These are phyloP conservation scores for Brachypterus glaber DNA, from an alignment of 2,888 invertebrate genomes.

Conservation along the genomic window DNA sequence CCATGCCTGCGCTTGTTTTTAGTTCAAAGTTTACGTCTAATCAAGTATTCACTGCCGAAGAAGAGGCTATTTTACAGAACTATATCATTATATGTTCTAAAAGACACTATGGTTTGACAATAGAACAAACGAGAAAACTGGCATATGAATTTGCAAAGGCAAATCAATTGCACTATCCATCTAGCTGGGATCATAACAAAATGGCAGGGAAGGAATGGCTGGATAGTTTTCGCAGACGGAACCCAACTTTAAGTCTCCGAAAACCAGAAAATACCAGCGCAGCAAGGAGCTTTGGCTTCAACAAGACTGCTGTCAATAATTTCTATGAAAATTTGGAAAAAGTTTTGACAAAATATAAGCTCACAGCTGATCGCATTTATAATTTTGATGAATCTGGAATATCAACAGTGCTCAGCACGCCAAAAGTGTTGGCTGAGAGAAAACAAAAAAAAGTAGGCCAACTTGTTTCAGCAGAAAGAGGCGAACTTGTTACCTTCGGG, in stretches of 20 bases:
- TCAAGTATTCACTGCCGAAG: slow-evolving; percentile 17
- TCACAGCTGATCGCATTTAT: slow-evolving; percentile 5
- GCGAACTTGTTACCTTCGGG: slow-evolving; percentile 18
- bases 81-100: slow-evolving; percentile 12
- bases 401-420: slow-evolving; percentile 2
- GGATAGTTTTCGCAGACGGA: slow-evolving; percentile 4
- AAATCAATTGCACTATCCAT: slow-evolving; percentile 9
- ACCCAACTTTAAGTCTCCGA: slow-evolving; percentile 8
- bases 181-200: slow-evolving; percentile 16
- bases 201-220: slow-evolving; percentile 22
- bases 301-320: slow-evolving; percentile 3
- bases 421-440: slow-evolving; percentile 1
- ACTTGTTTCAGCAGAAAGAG: slow-evolving; percentile 16
- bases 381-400: slow-evolving; percentile 5
- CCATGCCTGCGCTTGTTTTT: slow-evolving; percentile 3
- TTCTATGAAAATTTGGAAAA: slow-evolving; percentile 8
- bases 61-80: slow-evolving; percentile 16
- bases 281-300: slow-evolving; percentile 15
- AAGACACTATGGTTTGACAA: slow-evolving; percentile 20
- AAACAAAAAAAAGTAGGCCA: slow-evolving; percentile 15
- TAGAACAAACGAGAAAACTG: slow-evolving; percentile 17
- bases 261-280: slow-evolving; percentile 24
- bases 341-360: slow-evolving; percentile 8
- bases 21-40: slow-evolving; percentile 13
- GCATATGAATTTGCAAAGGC: slow-evolving; percentile 21